Conservation (phyloP, 2,888 invertebrate genomes). For the Nineta flava region DNA sequence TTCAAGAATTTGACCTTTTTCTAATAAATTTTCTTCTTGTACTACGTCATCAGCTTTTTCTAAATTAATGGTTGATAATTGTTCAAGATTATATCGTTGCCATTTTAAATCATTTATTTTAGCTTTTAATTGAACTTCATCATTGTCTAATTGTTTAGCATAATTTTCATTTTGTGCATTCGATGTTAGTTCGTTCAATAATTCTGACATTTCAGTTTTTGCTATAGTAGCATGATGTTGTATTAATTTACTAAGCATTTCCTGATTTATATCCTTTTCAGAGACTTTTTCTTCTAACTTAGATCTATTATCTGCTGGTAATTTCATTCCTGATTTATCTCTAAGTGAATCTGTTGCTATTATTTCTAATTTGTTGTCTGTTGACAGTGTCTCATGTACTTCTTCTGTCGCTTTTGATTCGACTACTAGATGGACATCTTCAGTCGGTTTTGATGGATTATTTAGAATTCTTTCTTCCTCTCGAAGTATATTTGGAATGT, state of each 20-base stretch:
- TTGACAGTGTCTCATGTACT: too few species aligned
- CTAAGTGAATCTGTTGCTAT: too few species aligned
- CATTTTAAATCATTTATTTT: constrained; percentile 7
- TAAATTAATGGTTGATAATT: constrained; percentile 8
- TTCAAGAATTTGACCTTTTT: constrained; percentile 9
- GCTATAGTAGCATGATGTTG: neutral
- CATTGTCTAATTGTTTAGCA: constrained; percentile 8
- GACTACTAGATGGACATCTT: too few species aligned
- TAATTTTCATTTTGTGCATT: constrained; percentile 10
- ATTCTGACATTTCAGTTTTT: constrained; percentile 4
- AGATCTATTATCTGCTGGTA: too few species aligned
- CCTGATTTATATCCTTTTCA: too few species aligned
- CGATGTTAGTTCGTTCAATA: constrained; percentile 4
- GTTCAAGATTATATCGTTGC: constrained; percentile 6
- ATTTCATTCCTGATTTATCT: too few species aligned
- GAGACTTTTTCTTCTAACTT: too few species aligned
- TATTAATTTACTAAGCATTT: neutral
- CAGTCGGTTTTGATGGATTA: too few species aligned
- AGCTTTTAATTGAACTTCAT: constrained; percentile 5
- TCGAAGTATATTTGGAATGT: constrained; percentile 1
- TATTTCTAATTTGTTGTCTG: too few species aligned
- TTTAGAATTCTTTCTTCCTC: neutral
- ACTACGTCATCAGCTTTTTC: constrained; percentile 9
- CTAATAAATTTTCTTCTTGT: constrained; percentile 6
- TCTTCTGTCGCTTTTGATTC: too few species aligned